These are phyloP conservation scores for Halcyon leucocephala DNA, from an alignment of 2,797 vertebrate genomes.

Conservation along the genomic window DNA sequence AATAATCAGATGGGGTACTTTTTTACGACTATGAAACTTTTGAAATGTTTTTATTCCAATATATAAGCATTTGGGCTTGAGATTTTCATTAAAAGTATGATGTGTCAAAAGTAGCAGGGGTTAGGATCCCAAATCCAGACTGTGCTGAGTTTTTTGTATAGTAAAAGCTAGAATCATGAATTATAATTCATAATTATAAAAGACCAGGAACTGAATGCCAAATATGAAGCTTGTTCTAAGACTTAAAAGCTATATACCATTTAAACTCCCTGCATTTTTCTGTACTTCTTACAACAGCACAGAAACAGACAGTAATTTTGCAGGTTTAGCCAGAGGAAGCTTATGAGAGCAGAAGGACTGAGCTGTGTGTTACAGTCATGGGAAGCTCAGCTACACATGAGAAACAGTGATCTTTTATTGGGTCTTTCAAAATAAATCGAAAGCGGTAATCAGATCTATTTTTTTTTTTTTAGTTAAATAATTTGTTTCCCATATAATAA, in stretches of 20 bases:
- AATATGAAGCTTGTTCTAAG: neutral
- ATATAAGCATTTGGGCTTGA: neutral
- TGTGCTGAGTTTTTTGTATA: neutral
- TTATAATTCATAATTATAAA: neutral
- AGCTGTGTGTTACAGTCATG: neutral
- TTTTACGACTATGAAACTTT: neutral
- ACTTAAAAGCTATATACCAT: neutral
- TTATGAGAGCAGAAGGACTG: neutral
- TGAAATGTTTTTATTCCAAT: neutral
- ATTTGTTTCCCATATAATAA: neutral
- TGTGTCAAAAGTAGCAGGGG: neutral
- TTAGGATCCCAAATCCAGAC: neutral
- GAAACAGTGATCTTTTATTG: neutral
- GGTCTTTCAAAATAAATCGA: neutral
- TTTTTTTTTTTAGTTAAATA: neutral
- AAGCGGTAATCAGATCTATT: neutral
- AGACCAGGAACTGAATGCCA: neutral
- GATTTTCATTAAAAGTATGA: neutral
- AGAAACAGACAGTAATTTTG: neutral
- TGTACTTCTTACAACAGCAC: neutral
- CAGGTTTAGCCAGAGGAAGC: neutral
- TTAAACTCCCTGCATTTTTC: neutral
- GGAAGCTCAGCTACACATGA: neutral
- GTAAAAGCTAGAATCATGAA: neutral
- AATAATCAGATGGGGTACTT: neutral